Percentiles rank a stretch among this genome's conserved stretches.
Conservation (phyloP, 2,113 vertebrate genomes). For the Taxidea taxus region DNA sequence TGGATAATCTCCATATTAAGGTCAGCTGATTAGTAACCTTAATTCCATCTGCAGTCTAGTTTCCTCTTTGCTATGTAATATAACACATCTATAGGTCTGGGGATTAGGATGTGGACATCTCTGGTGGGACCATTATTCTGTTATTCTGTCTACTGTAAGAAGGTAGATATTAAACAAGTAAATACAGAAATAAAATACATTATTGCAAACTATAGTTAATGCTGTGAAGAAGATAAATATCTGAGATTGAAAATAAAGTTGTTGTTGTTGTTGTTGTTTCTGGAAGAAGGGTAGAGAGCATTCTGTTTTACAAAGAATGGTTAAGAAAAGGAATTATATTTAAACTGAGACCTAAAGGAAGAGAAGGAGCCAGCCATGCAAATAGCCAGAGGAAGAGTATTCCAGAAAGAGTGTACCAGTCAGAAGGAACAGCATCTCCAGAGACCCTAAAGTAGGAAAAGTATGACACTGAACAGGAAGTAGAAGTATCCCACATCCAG, state of each 20-base stretch:
- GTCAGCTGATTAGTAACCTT: not conserved
- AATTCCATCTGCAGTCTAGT: not conserved
- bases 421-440: not conserved
- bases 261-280: not conserved
- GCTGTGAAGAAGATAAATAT: not conserved
- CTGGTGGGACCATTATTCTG: not conserved
- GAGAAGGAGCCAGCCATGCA: not conserved
- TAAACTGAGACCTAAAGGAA: slow-evolving; percentile 29
- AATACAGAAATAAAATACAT: not conserved
- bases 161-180: slow-evolving; percentile 15
- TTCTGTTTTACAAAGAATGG: slow-evolving; percentile 10
- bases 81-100: not conserved
- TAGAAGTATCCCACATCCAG: not conserved
- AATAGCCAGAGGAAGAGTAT: not conserved
- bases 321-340: not conserved
- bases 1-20: not conserved
- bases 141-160: not conserved
- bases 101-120: not conserved
- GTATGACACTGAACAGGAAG: not conserved
- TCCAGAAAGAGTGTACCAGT: not conserved
- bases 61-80: not conserved
- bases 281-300: not conserved
- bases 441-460: not conserved
- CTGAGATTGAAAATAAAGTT: not conserved
- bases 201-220: not conserved